Percentiles rank a stretch among this genome's conserved stretches.
Conservation (phyloP, 2,113 vertebrate species). For the Melanocharis versteri region DNA sequence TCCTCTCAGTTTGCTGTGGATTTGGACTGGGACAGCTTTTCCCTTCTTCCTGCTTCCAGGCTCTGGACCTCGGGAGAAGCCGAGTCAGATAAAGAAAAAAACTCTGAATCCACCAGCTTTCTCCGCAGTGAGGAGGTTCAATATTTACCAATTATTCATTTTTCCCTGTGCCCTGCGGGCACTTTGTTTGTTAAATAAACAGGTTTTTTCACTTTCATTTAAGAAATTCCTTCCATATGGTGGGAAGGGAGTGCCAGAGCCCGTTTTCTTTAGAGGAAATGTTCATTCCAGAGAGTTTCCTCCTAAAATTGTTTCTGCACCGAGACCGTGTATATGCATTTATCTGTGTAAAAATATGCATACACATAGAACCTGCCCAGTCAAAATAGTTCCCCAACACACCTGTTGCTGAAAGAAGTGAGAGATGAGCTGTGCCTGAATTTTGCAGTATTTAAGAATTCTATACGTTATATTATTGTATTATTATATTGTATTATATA, state of each 20-base stretch:
- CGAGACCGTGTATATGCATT: not conserved
- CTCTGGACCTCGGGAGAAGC: rapidly evolving
- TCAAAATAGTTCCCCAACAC: not conserved
- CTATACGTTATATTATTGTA: not conserved
- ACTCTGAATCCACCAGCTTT: not conserved
- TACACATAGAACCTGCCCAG: not conserved
- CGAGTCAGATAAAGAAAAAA: not conserved
- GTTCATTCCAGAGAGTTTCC: not conserved
- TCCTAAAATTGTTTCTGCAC: not conserved
- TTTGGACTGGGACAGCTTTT: not conserved
- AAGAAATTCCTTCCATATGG: not conserved
- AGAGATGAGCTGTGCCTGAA: not conserved
- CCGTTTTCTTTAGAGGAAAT: not conserved
- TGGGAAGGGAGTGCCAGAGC: not conserved
- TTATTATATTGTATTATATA: not conserved
- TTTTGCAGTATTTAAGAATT: conserved; percentile 15
- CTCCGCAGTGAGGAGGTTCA: not conserved
- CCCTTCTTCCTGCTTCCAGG: not conserved
- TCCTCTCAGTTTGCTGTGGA: not conserved
- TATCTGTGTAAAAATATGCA: not conserved
- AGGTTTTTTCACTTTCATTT: not conserved
- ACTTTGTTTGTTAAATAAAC: not conserved
- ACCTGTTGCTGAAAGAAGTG: not conserved
- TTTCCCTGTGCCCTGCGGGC: rapidly evolving
- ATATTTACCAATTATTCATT: not conserved